phyloP scores from a whole-genome alignment of 2,888 invertebrate species.

The Cactoblastis cactorum region DNA sequence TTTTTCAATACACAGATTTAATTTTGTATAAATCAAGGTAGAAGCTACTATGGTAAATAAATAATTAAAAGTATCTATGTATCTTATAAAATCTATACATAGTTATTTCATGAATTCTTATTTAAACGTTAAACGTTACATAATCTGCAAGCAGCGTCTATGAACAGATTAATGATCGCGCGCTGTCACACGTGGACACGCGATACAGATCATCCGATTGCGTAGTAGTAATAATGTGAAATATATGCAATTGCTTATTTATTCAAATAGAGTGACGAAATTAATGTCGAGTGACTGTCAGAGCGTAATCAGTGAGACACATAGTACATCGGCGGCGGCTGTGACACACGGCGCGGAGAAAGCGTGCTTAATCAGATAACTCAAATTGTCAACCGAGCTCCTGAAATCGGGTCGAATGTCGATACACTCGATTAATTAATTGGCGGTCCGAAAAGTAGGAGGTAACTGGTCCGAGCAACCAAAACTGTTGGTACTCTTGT shows the following conservation, averaged over 20 bases:
- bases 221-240: conserved; percentile 45
- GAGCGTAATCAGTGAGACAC: conserved; percentile 50
- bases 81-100: neutral
- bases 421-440: conserved; percentile 78
- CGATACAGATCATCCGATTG: conserved; percentile 52
- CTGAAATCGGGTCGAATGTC: conserved; percentile 79
- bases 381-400: conserved; percentile 77
- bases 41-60: neutral
- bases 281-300: conserved; percentile 61
- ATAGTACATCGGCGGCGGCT: conserved; percentile 32
- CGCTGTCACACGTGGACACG: conserved; percentile 42
- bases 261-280: conserved; percentile 74
- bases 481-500: conserved; percentile 56
- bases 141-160: conserved; percentile 21
- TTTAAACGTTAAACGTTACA: conserved; percentile 22
- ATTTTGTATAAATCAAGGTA: neutral
- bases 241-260: conserved; percentile 67
- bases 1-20: neutral
- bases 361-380: conserved; percentile 79
- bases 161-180: conserved; percentile 46
- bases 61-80: neutral
- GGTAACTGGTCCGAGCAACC: conserved; percentile 64
- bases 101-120: conserved; percentile 17
- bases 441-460: conserved; percentile 70
- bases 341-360: conserved; percentile 66